Base-by-base conservation (phyloP, 2,888 invertebrate genomes). In the Tipula unca region DNA sequence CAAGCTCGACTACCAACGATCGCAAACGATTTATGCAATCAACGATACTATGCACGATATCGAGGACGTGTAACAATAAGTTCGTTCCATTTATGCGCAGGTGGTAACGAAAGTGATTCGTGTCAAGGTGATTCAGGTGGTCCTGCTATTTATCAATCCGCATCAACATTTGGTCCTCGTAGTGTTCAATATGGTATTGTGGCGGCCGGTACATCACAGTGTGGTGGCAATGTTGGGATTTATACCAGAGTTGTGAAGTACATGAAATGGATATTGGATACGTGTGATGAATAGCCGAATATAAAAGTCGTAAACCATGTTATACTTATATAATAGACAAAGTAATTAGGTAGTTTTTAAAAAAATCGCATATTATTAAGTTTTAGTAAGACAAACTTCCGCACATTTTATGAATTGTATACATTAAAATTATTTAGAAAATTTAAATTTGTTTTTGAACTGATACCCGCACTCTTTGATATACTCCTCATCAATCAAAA, bases 221-320 rank as follows among this genome's bases (percentile, higher is more conserved):
- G 69, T 20, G 13, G 14, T 5, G 0, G 3, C 1, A 29, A 82
- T 32, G 6, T 1, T 2, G 29, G 17, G 14, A 36, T 85, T 2
- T 85, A 85, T 25, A 35, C 82, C 2, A 25, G 29, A 17, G 82
- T 85, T 1, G 0, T 54, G 29, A 13, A 10, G 2, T 85, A 69
- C 17, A 29, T 85, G 32, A 69, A 36, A 1, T 85, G 85, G 85
- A 85, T 87, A 85, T 87, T 87, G 85, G 87, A 85, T 85, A 85
- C 83, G 86, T 87, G 17, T 10, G 69, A 25, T 1, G 32, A 32
- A 32, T 32, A 32, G 32, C 0, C 32, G 6, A 32, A 6, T 32
- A 32, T 32, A 32, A 32, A 5, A 2, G 32, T n/a, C 32, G 4
- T 1, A 32, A 6, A 6, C 32, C 32, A 32, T 32, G 4, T 32